Base-by-base conservation (phyloP, 2,113 vertebrate genomes). In the Gavialis gangeticus region DNA sequence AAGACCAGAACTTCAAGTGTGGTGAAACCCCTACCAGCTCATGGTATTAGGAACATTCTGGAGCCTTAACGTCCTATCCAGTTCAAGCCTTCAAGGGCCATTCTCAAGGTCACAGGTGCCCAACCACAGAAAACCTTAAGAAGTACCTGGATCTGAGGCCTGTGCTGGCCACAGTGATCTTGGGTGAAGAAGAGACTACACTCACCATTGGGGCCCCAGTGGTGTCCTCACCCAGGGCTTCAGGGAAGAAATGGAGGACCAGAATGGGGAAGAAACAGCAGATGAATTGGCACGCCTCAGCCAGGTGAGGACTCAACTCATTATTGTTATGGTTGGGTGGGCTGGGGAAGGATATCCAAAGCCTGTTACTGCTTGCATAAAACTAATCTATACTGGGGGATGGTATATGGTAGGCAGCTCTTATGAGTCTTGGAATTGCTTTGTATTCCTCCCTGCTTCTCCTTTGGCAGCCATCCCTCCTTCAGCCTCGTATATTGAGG, bases 301-400 rank as follows among this genome's bases (percentile, higher is more conserved):
- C 24, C 77, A 92, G 67, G 73, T 87, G 79, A 95, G 77, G 67
- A 54, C 80, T 30, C 4, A 37, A 55, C 85, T 88, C 15, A 12
- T 85, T 87, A 56, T 54, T 0, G 0, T 37, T 12, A 28, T 24
- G 22, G 58, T 3, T 57, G 73, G 21, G 17, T 76, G 87, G 18
- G 8, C 9, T 12, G 30, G 85, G 18, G 71, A 54, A 75, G 12
- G 10, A n/a, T 55, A 18, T 69, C 19, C 30, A 19, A 30, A 30
- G 18, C 66, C 10, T 4, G 6, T 34, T 19, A 24, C 64, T 55
- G 21, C 60, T 34, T 4, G 34, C n/a, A 15, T 84, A 3, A 30
- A 81, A 84, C 28, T 87, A 76, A 25, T 16, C 0, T 2, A 9
- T 87, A 25, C 37, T 83, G 57, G 66, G 21, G 18, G 67, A 28